Base-by-base conservation (phyloP, 2,113 vertebrate species). In the Datnioides undecimradiatus region DNA sequence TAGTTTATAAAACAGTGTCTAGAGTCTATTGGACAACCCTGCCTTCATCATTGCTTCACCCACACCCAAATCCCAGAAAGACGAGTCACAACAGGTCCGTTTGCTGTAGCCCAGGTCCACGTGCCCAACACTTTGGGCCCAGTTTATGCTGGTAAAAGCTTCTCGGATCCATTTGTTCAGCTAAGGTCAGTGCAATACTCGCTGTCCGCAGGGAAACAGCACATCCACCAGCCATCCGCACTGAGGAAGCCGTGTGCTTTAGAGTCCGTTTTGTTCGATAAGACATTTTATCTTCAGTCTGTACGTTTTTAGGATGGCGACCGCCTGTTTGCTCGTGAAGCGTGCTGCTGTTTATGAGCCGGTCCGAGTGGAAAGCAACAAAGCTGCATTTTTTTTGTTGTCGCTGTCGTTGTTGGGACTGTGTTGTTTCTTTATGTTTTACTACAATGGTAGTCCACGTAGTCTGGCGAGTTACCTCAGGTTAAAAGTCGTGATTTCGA, bases 171-270 rank as follows among this genome's bases (percentile, higher is more conserved):
- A 12, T 72, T 48, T 49, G 25, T 73, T 59, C 63, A 76, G 58
- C 45, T 83, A 49, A 70, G 78, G 83, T 88, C 90, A 91, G 90
- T 91, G 80, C 88, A 93, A 85, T 68, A 57, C 73, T 55, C n/a
- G 34, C 73, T 31, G 6, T 71, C 71, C 67, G 49, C 65, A 45
- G 49, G 68, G 29, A 67, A 65, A 41, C 46, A 19, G 51, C 34
- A 68, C 25, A 7, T 51, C 60, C 23, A 3, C 16, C 48, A 14
- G 82, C 57, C 58, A 0, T 8, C 27, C 23, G 46, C 23, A 12
- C 59, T n/a, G 60, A 59, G 54, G 57, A 36, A 36, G 77, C 66
- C 11, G 48, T 63, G 72, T 63, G 79, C 85, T 79, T 80, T 43
- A 36, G 25, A 68, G 71, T 70, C 74, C 10, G 29, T 63, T 68